Percentiles rank a stretch among this genome's conserved stretches.
These are phyloP conservation scores for Papilio gigon DNA, from an alignment of 2,888 invertebrate genomes.

Conservation along the genomic window DNA sequence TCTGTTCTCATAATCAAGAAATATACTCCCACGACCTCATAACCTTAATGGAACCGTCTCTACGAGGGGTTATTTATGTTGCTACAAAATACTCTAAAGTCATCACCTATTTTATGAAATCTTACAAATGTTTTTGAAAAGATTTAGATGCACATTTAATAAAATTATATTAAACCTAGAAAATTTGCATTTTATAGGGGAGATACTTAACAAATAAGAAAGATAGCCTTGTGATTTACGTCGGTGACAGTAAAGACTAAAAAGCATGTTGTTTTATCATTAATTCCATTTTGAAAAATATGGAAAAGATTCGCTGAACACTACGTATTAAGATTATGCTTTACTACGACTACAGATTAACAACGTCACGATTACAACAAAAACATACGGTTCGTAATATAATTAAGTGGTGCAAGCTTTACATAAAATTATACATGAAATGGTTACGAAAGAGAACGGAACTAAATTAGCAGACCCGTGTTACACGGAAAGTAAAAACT, in stretches of 20 bases:
- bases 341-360: slow-evolving; percentile 8
- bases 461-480: slow-evolving; percentile 34
- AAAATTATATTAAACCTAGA: background rate
- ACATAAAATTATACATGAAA: slow-evolving; percentile 39
- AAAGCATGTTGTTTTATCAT: too few relatives aligned
- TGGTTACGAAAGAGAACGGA: slow-evolving; percentile 40
- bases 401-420: slow-evolving; percentile 37
- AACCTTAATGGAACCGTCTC: slow-evolving; percentile 12
- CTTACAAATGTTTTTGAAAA: background rate
- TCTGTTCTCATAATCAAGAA: slow-evolving; percentile 19
- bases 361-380: slow-evolving; percentile 23
- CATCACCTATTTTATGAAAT: background rate
- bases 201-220: background rate
- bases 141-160: background rate
- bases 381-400: slow-evolving; percentile 17
- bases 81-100: background rate
- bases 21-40: slow-evolving; percentile 2
- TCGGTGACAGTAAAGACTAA: background rate
- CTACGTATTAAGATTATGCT: slow-evolving; percentile 4
- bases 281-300: background rate
- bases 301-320: background rate
- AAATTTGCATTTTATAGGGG: background rate
- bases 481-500: slow-evolving; percentile 31
- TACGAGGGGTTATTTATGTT: background rate
- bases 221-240: background rate